phyloP scores from a whole-genome alignment of 2,113 vertebrate genomes.

The Neogale vison region DNA sequence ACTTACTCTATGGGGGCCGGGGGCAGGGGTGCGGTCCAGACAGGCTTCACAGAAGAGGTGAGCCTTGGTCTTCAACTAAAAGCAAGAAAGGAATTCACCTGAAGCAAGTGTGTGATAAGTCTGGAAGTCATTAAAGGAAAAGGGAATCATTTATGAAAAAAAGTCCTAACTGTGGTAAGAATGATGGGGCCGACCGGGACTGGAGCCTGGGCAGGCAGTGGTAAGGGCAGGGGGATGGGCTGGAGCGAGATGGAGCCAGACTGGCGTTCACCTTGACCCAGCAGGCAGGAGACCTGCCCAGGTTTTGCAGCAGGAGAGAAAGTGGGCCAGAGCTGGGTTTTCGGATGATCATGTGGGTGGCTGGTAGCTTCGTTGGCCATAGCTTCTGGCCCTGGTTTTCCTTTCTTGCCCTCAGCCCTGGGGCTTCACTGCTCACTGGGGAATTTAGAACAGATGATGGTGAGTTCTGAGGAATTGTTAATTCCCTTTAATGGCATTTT shows the following conservation, averaged over 20 bases:
- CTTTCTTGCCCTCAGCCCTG: neutral
- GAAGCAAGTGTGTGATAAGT: neutral
- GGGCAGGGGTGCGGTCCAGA: neutral
- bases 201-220: neutral
- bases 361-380: neutral
- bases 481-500: neutral
- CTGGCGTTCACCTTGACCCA: neutral
- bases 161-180: neutral
- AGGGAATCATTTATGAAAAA: neutral
- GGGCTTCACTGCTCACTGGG: neutral
- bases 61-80: neutral
- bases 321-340: neutral
- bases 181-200: too few species aligned
- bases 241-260: neutral
- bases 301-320: neutral
- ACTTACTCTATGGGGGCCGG: neutral
- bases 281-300: neutral
- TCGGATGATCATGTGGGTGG: neutral
- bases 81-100: neutral
- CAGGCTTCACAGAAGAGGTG: neutral
- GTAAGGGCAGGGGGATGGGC: neutral
- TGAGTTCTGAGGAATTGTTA: slow-evolving; percentile 21
- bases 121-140: neutral
- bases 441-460: slow-evolving; percentile 35
- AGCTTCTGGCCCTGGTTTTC: neutral